These are phyloP conservation scores for Enteromius radiatus DNA, from an alignment of 2,797 vertebrate species.

Conservation along the genomic window DNA sequence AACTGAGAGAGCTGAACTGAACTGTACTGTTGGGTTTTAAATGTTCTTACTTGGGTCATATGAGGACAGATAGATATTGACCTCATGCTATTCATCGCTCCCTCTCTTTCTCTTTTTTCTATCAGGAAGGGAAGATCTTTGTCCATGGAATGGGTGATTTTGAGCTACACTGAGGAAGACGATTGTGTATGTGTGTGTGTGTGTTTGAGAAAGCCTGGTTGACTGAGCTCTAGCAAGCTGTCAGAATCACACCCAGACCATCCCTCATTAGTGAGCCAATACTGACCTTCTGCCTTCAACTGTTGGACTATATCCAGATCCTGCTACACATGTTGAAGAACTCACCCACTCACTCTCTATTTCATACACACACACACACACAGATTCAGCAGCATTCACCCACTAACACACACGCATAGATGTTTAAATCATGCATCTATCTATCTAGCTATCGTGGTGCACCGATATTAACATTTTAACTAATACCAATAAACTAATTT, in stretches of 20 bases:
- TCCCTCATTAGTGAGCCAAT: constrained; percentile 48
- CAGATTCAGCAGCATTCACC: constrained; percentile 3
- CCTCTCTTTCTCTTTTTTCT: neutral
- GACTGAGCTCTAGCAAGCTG: constrained; percentile 43
- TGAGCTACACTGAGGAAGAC: neutral
- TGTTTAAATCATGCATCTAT: neutral
- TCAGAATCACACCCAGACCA: constrained; percentile 44
- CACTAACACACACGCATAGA: constrained; percentile 14
- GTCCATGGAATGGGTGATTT: neutral
- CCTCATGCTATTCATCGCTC: constrained; percentile 1
- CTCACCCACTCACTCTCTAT: constrained; percentile 16
- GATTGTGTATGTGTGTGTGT: neutral
- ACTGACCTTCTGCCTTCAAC: constrained; percentile 47
- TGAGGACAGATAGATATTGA: constrained; percentile 18
- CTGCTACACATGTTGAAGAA: constrained; percentile 11
- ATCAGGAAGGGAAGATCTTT: neutral
- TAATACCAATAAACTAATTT: neutral
- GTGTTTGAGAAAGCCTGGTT: constrained; percentile 10
- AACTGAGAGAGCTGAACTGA: neutral
- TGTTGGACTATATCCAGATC: constrained; percentile 44
- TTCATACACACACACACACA: neutral
- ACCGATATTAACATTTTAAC: neutral
- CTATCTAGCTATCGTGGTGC: too few relatives aligned
- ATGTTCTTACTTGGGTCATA: constrained; percentile 4
- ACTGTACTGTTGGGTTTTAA: constrained; percentile 3